Evolutionary conservation across 1,140 invertebrate genomes (phyloP), one percentile per base, ranked within the genome.

Genomic region (Penaeus chinensis): DNA sequence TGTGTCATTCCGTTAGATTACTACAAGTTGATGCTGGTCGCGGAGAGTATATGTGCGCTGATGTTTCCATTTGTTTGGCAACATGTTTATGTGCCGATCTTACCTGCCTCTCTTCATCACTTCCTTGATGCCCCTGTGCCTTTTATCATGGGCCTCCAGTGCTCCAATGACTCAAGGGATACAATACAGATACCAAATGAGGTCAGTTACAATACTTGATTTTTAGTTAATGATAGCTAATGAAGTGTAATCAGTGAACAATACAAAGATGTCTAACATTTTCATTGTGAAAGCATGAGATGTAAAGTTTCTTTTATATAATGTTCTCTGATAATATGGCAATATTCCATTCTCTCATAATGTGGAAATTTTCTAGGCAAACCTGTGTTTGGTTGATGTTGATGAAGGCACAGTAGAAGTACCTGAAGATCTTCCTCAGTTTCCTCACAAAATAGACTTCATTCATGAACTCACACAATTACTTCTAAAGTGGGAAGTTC

Each of bases 81-180:
- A 82, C 98, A 99, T 92, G 98, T 99, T 0, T 99, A 99, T 93
- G 99, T 99, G 42, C 99, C 99, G 10, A 99, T 99, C 91, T 93
- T 99, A 89, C 99, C 99, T 3, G 96, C 97, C 32, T 97, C 97
- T 24, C 93, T 99, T 76, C 95, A 97, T 90, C 98, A 99, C 91
- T 99, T 99, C 93, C 94, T 99, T 20, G 99, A 99, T 93, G 99
- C 99, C 19, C 99, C 99, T 0, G 98, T 99, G 54, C 99, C 99
- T 24, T 99, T 98, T 92, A 96, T 99, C 83, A 99, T 99, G 98
- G 99, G 99, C 19, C 91, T 95, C 65, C 92, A 90, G 78, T 87
- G 86, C 79, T 84, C 94, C 87, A 87, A 91, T 92, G 90, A 87
- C 65, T 77, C 85, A 83, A 92, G 92, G 62, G 91, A 92, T 63